Evolutionary conservation across 2,888 invertebrate species (phyloP).

Genomic region (Eupelmus urozonus): DNA sequence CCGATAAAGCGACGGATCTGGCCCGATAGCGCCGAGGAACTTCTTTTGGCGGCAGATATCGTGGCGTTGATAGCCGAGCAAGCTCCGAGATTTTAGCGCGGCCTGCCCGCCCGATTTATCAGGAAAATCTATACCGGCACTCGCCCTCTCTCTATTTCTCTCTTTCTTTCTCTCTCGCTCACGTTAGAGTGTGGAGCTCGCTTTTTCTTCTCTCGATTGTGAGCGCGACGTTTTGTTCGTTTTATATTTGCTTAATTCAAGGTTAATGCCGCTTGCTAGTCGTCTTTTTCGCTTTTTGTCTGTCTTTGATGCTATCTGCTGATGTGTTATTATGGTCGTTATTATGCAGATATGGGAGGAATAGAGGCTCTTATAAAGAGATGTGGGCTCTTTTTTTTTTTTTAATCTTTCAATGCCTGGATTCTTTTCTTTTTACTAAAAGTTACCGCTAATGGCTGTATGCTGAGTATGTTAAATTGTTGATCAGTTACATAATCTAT

Average conservation of each 20-base stretch:
- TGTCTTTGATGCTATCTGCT: not conserved
- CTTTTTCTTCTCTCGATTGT: not conserved
- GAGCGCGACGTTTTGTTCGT: not conserved
- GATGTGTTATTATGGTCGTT: constrained; percentile 5
- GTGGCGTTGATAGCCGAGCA: constrained; percentile 47
- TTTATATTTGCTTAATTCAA: constrained; percentile 27
- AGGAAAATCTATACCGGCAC: constrained; percentile 40
- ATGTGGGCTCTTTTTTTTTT: not conserved
- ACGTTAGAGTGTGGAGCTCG: not conserved
- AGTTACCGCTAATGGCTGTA: too few species aligned
- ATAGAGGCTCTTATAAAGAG: not conserved
- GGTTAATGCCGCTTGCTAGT: constrained; percentile 5
- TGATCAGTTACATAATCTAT: too few species aligned
- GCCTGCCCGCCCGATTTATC: constrained; percentile 44
- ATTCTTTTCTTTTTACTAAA: not conserved
- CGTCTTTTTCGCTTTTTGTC: constrained; percentile 14
- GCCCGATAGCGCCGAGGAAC: constrained; percentile 3
- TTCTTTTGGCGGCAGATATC: constrained; percentile 63
- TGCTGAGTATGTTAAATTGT: too few species aligned
- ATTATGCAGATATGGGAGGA: not conserved
- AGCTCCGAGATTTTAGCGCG: constrained; percentile 45
- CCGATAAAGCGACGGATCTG: constrained; percentile 29
- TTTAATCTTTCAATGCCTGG: not conserved
- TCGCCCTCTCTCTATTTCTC: constrained; percentile 22
- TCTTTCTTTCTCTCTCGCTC: not conserved